Base-by-base conservation (phyloP, 2,113 vertebrate species). In the Mystacornis crossleyi region DNA sequence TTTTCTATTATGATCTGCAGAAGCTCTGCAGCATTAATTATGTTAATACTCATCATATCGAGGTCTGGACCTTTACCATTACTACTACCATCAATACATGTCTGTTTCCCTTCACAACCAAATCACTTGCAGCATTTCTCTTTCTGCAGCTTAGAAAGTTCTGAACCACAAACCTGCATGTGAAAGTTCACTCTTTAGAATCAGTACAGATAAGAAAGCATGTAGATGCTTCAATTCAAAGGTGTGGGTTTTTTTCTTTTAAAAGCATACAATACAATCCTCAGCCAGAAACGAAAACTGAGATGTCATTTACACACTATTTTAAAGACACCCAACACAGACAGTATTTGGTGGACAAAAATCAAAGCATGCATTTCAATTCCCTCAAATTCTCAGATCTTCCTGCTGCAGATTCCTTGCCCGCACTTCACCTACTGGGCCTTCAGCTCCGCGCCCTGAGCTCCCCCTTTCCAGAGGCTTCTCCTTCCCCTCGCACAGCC, bases 81-180 rank as follows among this genome's bases (percentile, higher is more conserved):
- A 61, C 26, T 54, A n/a, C 42, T n/a, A 34, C 17, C 38, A 54
- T 28, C 36, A 81, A 50, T 14, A 81, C 4, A 14, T 0, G 2
- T 16, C 65, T 29, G 17, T 20, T 87, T 86, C 31, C 54, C n/a
- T 54, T 53, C 57, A 43, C 9, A 74, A 84, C 17, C 61, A 64
- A 51, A 72, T 40, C 74, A 81, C 64, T 69, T 61, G 60, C 79
- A 73, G 61, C 21, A 7, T 69, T 79, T 91, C 61, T 40, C 75
- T 40, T 86, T 64, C 72, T n/a, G 54, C 31, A 64, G 58, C 75
- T 89, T 80, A 85, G 81, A 97, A 90, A 91, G 93, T 67, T 93
- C 92, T 60, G 53, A 83, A 93, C 55, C 86, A 72, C 65, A 78
- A 54, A 50, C 8, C 54, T 42, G 29, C 33, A 62, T 1, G 29